Base-by-base conservation (phyloP, 2,113 vertebrate species). In the Grantiella picta region DNA sequence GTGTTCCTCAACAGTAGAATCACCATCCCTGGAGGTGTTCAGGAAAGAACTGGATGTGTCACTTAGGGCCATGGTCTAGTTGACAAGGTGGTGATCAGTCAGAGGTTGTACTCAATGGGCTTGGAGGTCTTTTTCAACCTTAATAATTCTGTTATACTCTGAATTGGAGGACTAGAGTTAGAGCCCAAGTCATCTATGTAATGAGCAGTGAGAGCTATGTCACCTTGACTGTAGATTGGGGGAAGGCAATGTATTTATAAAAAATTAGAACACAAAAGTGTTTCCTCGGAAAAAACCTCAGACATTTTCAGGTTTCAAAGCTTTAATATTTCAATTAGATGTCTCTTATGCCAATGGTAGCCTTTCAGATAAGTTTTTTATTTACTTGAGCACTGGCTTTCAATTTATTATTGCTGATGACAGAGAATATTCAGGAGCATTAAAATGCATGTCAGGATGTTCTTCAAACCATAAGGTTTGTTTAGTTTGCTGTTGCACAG, bases 401-500 rank as follows among this genome's bases (percentile, higher is more conserved):
- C 50, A 56, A 22, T 78, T 75, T 79, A 22, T 92, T 88, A 73
- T 66, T 87, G 56, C 54, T 73, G 42, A 59, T 83, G 54, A 90
- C 29, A 60, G 27, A 49, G 40, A 81, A 21, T 31, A 53, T 75
- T 90, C 31, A 53, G 52, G 68, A 76, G 7, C 40, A 49, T 86
- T 86, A 60, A 66, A 88, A 92, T 89, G 44, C 44, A 29, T 35
- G 20, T 71, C 61, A 71, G 44, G 69, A 33, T 56, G 14, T 68
- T 92, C 44, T 82, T 94, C 31, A 68, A 38, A 66, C 63, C 28
- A 73, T 35, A 52, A 83, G 61, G 82, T 64, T 78, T 69, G 57
- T 95, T 92, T 83, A 38, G 50, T 83, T 95, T 90, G 47, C 80
- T 40, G 17, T 81, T 83, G 35, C 60, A 45, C 12, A 68, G 76